phyloP scores from a whole-genome alignment of 1,140 invertebrate genomes.

The Phocides pigmalion region DNA sequence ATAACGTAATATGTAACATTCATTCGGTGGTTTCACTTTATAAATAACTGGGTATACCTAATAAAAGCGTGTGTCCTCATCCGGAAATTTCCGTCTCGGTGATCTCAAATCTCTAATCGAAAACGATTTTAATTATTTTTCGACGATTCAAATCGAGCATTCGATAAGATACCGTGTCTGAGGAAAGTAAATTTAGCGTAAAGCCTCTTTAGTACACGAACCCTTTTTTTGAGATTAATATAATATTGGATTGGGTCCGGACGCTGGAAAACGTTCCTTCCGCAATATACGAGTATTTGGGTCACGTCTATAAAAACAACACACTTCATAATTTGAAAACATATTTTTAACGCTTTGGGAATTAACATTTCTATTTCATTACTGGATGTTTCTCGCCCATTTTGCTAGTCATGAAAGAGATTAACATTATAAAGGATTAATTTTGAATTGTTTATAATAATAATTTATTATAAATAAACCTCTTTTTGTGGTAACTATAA shows the following conservation, averaged over 20 bases:
- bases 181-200: constrained; percentile 24
- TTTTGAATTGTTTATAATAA: too few relatives aligned
- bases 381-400: too few relatives aligned
- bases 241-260: constrained; percentile 16
- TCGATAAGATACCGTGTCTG: constrained; percentile 23
- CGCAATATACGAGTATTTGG: constrained; percentile 2
- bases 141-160: constrained; percentile 23
- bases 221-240: constrained; percentile 30
- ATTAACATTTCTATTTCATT: too few relatives aligned
- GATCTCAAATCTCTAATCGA: constrained; percentile 18
- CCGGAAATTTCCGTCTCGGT: constrained; percentile 20
- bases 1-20: not conserved
- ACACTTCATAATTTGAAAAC: not conserved
- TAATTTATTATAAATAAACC: too few relatives aligned
- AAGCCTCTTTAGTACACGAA: constrained; percentile 24
- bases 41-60: constrained; percentile 24
- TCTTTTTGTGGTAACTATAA: too few relatives aligned
- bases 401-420: too few relatives aligned
- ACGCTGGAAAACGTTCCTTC: constrained; percentile 11
- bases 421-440: too few relatives aligned
- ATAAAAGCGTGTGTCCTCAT: constrained; percentile 20
- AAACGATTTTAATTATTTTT: constrained; percentile 35
- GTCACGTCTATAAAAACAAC: constrained; percentile 9
- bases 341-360: too few relatives aligned
- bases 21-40: constrained; percentile 14